Conservation (phyloP, 2,113 vertebrate species). For the Hippocampus comes region DNA sequence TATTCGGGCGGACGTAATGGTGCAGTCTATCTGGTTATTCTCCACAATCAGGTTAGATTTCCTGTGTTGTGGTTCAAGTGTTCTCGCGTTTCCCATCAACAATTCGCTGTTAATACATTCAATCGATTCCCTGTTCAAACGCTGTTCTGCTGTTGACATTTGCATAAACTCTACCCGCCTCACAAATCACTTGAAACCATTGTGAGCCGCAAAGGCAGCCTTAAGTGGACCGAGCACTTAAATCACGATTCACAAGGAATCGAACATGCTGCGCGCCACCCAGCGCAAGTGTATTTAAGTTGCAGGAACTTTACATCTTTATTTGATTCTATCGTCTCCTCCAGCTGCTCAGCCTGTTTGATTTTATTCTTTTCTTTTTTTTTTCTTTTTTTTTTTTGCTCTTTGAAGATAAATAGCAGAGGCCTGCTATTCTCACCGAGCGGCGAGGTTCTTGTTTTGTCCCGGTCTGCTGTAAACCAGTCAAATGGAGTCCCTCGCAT, state of each 20-base stretch:
- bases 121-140: slow-evolving; percentile 27
- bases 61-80: slow-evolving; percentile 23
- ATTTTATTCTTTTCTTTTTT: slow-evolving; percentile 2
- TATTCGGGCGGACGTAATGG: no score
- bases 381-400: slow-evolving; percentile 41
- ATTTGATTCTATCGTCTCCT: slow-evolving; percentile 64
- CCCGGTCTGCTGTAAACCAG: slow-evolving; percentile 48
- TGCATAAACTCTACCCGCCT: slow-evolving; percentile 76
- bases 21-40: background rate
- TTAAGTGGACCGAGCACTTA: slow-evolving; percentile 74
- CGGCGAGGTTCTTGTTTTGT: slow-evolving; percentile 53
- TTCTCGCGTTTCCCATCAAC: slow-evolving; percentile 27
- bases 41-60: slow-evolving; percentile 1
- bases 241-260: slow-evolving; percentile 63
- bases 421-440: slow-evolving; percentile 83
- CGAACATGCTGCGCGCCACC: slow-evolving; percentile 56
- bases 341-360: slow-evolving; percentile 19
- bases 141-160: slow-evolving; percentile 69
- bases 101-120: slow-evolving; percentile 53
- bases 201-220: slow-evolving; percentile 72
- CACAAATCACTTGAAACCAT: slow-evolving; percentile 75
- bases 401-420: slow-evolving; percentile 73
- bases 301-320: slow-evolving; percentile 71
- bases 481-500: slow-evolving; percentile 84
- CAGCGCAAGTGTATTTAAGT: slow-evolving; percentile 42